Base-by-base conservation (phyloP, 2,113 vertebrate species). In the Austrofundulus limnaeus region DNA sequence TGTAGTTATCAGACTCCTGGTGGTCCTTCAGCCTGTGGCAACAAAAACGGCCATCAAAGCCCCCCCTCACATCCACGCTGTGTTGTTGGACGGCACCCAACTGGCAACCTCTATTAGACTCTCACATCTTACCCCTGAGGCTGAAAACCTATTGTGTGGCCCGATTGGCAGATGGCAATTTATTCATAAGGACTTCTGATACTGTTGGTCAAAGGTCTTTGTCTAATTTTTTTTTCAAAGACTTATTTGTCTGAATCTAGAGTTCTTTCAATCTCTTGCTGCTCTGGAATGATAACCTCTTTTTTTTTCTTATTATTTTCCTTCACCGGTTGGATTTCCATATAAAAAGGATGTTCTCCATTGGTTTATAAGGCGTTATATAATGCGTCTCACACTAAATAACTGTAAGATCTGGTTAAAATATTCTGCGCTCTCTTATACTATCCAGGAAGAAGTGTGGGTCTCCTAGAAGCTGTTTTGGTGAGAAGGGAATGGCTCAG, bases 1-100 rank as follows among this genome's bases (percentile, higher is more conserved):
- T 84, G 76, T 82, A 83, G 87, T 91, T 91, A 90, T 89, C 87
- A 88, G 87, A 85, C 88, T 86, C 82, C 81, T 85, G 85, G 85
- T 91, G 82, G 78, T 90, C 82, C 84, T 87, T 81, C 80, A 85
- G 84, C 87, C 86, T 80, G 80, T 88, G 84, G 88, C 87, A 80
- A 84, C 69, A 76, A 78, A 70, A 90, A 86, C 70, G 73, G 75
- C 68, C 79, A 72, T 75, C 82, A 61, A 72, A 73, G 60, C 47
- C 64, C 60, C 64, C 43, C 70, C 50, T 4, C 28, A 43, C 20
- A 41, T 17, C 60, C 45, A 54, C 62, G 21, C 56, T 48, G 60
- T 77, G 57, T 75, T 66, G 75, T 76, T 85, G 76, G 87, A 83
- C 65, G 75, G 69, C 68, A 70, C 87, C 77, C 85, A 82, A 87